These are phyloP conservation scores for Rhagonycha fulva DNA, from an alignment of 2,888 invertebrate species.

Conservation along the genomic window DNA sequence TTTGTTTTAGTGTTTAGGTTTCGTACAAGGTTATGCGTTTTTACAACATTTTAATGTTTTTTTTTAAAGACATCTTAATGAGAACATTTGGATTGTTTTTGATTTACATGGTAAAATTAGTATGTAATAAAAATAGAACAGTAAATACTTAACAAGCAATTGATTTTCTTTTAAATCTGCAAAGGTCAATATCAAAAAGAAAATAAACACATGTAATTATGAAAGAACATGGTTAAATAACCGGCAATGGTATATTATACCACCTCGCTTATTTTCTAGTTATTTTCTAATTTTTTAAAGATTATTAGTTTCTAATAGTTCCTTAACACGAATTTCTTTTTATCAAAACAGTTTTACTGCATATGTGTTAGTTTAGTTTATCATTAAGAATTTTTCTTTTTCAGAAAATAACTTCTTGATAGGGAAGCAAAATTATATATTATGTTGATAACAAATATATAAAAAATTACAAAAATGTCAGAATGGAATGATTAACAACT, in stretches of 20 bases:
- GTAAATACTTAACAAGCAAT: background rate
- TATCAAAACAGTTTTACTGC: background rate
- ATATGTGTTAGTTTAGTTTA: background rate
- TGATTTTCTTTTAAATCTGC: background rate
- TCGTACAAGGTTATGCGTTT: background rate
- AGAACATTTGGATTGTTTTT: background rate
- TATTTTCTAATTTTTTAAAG: slow-evolving; percentile 1
- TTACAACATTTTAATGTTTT: background rate
- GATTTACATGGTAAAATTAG: background rate
- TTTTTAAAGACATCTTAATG: background rate
- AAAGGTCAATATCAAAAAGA: slow-evolving; percentile 2
- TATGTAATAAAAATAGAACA: background rate
- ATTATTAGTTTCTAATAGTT: background rate
- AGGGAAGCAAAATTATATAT: background rate
- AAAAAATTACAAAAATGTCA: background rate
- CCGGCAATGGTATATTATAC: background rate
- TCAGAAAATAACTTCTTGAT: background rate
- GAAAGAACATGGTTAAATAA: background rate
- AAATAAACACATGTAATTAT: background rate
- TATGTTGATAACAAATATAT: background rate
- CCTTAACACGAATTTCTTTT: background rate
- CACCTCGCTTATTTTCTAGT: background rate
- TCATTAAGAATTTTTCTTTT: background rate
- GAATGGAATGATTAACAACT: background rate
- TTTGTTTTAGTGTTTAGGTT: background rate